Conservation (phyloP, 2,113 vertebrate genomes). For the Hystrix brachyura region DNA sequence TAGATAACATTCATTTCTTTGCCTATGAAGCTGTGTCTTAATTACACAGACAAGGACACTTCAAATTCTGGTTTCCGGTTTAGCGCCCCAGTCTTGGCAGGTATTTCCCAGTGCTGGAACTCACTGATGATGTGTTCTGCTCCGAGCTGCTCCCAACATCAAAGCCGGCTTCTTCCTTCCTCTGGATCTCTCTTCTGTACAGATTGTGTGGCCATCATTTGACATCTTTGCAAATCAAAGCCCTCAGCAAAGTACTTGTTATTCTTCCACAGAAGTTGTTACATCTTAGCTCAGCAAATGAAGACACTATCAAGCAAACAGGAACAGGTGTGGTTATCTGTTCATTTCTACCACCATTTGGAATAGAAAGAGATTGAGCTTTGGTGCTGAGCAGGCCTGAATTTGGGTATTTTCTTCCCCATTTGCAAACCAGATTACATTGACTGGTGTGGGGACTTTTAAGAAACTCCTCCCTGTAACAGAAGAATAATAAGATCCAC, state of each 20-base stretch:
- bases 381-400: background rate
- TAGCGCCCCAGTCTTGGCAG: background rate
- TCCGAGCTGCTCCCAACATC: background rate
- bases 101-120: background rate
- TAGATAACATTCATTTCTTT: background rate
- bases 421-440: background rate
- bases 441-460: background rate
- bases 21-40: background rate
- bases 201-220: background rate
- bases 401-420: background rate
- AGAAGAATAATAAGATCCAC: background rate
- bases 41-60: background rate
- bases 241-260: background rate
- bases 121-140: background rate
- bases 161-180: background rate
- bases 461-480: background rate
- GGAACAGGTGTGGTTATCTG: background rate
- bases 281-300: background rate
- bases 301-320: background rate
- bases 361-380: background rate
- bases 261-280: background rate
- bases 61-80: slow-evolving; percentile 8
- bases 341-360: background rate
- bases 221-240: slow-evolving; percentile 17
- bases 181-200: background rate